phyloP scores from a whole-genome alignment of 1,140 invertebrate genomes.

The Goniozus legneri region DNA sequence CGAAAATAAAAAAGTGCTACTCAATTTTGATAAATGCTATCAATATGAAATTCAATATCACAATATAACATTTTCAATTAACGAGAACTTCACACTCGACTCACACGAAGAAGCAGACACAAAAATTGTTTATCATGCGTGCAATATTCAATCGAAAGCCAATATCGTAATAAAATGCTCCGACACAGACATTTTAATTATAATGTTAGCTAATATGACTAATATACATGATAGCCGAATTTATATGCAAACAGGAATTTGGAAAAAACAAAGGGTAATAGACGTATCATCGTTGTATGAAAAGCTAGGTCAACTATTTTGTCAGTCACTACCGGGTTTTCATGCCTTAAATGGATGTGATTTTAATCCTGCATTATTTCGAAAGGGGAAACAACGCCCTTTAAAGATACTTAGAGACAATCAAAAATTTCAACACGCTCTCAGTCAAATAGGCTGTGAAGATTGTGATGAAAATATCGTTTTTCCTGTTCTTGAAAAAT shows the following conservation, averaged over 20 bases:
- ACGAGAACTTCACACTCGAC: not conserved
- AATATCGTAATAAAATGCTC: slow-evolving; percentile 2
- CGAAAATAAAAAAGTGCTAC: not conserved
- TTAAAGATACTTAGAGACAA: slow-evolving; percentile 17
- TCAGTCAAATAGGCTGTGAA: slow-evolving; percentile 6
- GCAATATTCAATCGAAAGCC: not conserved
- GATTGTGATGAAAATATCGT: not conserved
- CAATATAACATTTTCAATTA: not conserved
- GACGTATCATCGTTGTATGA: slow-evolving; percentile 25
- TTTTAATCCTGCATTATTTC: slow-evolving; percentile 38
- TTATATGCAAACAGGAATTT: slow-evolving; percentile 22
- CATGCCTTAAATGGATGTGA: slow-evolving; percentile 47
- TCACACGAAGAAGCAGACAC: slow-evolving; percentile 6
- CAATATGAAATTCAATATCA: not conserved
- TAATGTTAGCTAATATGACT: slow-evolving; percentile 16
- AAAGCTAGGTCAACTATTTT: slow-evolving; percentile 27
- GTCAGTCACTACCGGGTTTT: slow-evolving; percentile 31
- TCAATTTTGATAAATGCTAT: not conserved
- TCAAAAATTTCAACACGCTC: slow-evolving; percentile 18
- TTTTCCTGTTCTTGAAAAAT: not conserved
- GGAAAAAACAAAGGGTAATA: slow-evolving; percentile 24
- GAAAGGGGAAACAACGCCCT: slow-evolving; percentile 29
- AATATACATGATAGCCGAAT: slow-evolving; percentile 23
- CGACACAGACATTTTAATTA: slow-evolving; percentile 7
- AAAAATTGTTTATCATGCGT: slow-evolving; percentile 8